Conservation (phyloP, 2,888 invertebrate species). For the Marronus borbonicus region DNA sequence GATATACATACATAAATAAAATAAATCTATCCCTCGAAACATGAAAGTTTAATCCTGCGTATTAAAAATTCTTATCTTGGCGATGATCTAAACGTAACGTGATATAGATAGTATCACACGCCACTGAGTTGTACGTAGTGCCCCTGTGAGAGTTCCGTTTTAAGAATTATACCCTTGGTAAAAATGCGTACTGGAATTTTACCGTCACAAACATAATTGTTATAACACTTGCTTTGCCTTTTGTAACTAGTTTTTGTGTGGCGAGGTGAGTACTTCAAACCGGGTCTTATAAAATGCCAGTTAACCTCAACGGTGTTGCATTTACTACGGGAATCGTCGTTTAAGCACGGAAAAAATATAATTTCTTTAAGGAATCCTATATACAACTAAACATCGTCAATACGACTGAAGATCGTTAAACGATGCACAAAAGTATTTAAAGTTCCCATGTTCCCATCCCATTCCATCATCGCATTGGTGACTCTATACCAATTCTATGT, state of each 20-base stretch:
- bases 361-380: constrained; percentile 16
- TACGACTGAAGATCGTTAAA: too few relatives aligned
- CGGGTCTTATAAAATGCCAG: constrained; percentile 37
- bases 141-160: constrained; percentile 41
- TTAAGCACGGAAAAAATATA: constrained; percentile 12
- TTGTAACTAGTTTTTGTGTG: constrained; percentile 50
- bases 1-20: constrained; percentile 23
- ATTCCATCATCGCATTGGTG: too few relatives aligned
- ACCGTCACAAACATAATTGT: constrained; percentile 46
- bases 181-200: constrained; percentile 42
- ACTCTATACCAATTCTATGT: too few relatives aligned
- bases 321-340: constrained; percentile 34
- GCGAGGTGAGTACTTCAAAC: constrained; percentile 30
- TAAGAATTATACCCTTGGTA: constrained; percentile 29
- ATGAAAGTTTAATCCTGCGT: constrained; percentile 70
- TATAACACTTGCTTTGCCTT: constrained; percentile 52
- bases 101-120: constrained; percentile 61
- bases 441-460: too few relatives aligned
- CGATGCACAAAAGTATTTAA: too few relatives aligned
- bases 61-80: constrained; percentile 68
- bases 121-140: background rate
- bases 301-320: constrained; percentile 37
- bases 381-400: constrained; percentile 1
- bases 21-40: constrained; percentile 54
- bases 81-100: constrained; percentile 66